Base-by-base conservation (phyloP, 2,113 vertebrate species). In the Rhizomys pruinosus region DNA sequence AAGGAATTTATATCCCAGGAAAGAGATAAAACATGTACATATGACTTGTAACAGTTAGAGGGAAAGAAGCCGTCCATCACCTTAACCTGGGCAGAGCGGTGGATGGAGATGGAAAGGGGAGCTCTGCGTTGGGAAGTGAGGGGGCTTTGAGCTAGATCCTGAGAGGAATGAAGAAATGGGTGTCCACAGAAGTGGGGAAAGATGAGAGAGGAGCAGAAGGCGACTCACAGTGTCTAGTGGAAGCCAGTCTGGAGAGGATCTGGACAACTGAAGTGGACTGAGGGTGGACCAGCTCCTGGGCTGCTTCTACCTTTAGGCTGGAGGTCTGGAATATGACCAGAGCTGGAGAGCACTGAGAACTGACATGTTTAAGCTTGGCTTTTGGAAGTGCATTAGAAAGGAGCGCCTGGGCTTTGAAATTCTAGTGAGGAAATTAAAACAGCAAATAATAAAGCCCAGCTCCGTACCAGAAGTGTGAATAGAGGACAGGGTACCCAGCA, bases 311-410 rank as follows among this genome's bases (percentile, higher is more conserved):
- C 78, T 64, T n/a, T 37, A 29, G 19, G 44, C 69, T 20, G 1
- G 27, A 23, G 13, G 12, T 37, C 55, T 94, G 82, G 72, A 19
- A 42, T 32, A 32, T 27, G 72, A 85, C n/a, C 73, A 80, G 73
- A 80, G 68, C 39, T 44, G 5, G 2, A 42, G 15, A 64, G 20
- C 32, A 9, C 23, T 87, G 37, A 90, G 74, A 87, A 42, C 22
- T 57, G 37, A 64, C 37, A 1, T 73, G 34, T 71, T 93, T 72
- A 90, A 80, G 63, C 44, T 68, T 93, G 44, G 80, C 42, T 73
- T 91, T 87, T 87, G 17, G 57, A 55, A 84, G 29, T 68, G 7
- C 29, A 39, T 64, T 80, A 39, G 57, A 73, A 86, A 94, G 55
- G 66, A 59, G 39, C 74, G 37, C 25, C 37, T 94, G 5, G 63